Base-by-base conservation (phyloP, 2,797 vertebrate genomes). In the Rachycentron canadum region DNA sequence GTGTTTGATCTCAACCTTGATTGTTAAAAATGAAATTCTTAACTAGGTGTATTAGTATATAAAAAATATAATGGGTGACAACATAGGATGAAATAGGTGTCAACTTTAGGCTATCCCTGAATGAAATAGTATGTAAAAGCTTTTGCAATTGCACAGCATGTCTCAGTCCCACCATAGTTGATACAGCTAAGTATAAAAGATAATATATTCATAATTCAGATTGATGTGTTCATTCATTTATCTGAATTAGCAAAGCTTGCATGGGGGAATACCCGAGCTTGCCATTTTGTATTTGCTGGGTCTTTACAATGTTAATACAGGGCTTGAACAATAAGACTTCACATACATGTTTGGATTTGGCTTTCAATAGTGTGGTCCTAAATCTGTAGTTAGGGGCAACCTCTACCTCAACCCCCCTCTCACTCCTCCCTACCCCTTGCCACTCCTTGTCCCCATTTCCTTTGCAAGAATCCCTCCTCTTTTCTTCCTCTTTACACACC, bases 81-180 rank as follows among this genome's bases (percentile, higher is more conserved):
- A 72, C 7, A 23, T 19, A 62, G 40, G 53, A 36, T 72, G 26
- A 73, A 77, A 73, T 3, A 41, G 38, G 65, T 28, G 9, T 74
- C 67, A 76, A 53, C 21, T 40, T 58, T 61, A 77, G 84, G 81
- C 85, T 90, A 67, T 90, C 86, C 85, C 80, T 88, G 90, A 88
- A 88, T 87, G 81, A 88, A 76, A 74, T 38, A 57, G 10, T 58
- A 28, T 79, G 56, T 69, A 65, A 63, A 87, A 41, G 69, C 78
- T 70, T 79, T 80, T 82, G 47, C 80, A 78, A 76, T 64, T 65
- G 67, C 30, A 17, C 69, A 80, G 86, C 79, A 83, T 84, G 76
- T 53, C 47, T 19, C 61, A 67, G 49, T 67, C 79, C 12, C 21
- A 79, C 64, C 79, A 72, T 58, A 72, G 68, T 63, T 56, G 50